Percentiles rank a stretch among this genome's conserved stretches.
Evolutionary conservation across 2,113 vertebrate genomes (phyloP).

Genomic region (Phaethon lepturus): DNA sequence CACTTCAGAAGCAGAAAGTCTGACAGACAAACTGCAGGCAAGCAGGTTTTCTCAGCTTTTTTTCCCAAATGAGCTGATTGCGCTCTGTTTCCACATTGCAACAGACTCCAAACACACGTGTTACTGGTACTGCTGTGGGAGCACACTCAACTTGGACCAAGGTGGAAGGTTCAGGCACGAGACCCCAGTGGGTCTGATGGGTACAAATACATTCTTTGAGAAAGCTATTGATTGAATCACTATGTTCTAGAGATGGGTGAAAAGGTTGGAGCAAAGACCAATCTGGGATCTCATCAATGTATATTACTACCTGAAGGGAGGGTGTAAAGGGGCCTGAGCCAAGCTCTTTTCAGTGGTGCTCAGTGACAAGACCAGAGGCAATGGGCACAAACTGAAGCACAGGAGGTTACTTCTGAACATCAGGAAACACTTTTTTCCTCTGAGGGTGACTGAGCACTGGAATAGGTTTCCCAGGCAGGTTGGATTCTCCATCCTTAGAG

Average conservation of each 20-base stretch:
- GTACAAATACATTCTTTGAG: background rate
- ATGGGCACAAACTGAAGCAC: background rate
- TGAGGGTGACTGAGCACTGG: background rate
- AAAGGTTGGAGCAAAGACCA: background rate
- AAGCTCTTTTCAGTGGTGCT: background rate
- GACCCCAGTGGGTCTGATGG: background rate
- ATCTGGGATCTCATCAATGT: background rate
- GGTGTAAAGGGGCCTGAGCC: too few relatives aligned
- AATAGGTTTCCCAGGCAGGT: background rate
- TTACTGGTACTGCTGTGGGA: background rate
- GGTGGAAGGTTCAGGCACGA: background rate
- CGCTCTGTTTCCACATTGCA: background rate
- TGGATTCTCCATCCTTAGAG: background rate
- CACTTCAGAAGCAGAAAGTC: background rate
- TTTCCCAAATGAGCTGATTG: background rate
- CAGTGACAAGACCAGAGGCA: background rate
- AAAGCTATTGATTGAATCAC: background rate
- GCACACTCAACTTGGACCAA: background rate
- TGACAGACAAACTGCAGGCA: background rate
- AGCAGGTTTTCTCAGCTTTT: background rate
- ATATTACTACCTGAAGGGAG: background rate
- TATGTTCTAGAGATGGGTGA: accelerated
- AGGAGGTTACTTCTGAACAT: background rate
- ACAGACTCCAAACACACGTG: background rate
- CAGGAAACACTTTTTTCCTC: background rate